These are phyloP conservation scores for Phania funesta DNA, from an alignment of 2,888 invertebrate genomes.

Conservation along the genomic window DNA sequence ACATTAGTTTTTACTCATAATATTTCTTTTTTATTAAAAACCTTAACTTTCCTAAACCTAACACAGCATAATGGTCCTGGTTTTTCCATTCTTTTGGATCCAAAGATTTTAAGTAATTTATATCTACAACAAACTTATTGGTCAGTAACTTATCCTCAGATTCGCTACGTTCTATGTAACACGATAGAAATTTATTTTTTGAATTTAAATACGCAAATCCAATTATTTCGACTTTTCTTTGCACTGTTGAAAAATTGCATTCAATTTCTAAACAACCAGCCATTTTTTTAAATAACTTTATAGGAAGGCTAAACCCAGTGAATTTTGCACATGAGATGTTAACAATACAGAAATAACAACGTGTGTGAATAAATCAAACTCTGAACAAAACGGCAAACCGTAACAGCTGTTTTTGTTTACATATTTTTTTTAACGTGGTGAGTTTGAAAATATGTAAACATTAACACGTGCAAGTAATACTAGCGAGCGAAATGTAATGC, in stretches of 20 bases:
- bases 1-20: background rate
- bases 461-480: too few species aligned
- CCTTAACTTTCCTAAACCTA: conserved; percentile 89
- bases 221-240: conserved; percentile 72
- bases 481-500: too few species aligned
- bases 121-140: conserved; percentile 86
- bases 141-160: conserved; percentile 74
- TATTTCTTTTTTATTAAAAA: conserved; percentile 50
- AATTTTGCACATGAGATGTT: too few species aligned
- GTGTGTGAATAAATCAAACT: too few species aligned
- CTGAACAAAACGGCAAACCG: too few species aligned
- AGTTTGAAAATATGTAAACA: too few species aligned
- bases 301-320: too few species aligned
- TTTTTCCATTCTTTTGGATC: conserved; percentile 99
- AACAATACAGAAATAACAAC: too few species aligned
- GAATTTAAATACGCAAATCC: conserved; percentile 74
- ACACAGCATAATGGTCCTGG: conserved; percentile 98
- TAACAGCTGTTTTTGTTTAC: too few species aligned
- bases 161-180: conserved; percentile 69
- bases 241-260: conserved; percentile 57
- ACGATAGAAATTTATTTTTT: conserved; percentile 54
- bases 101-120: conserved; percentile 90
- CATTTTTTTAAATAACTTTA: conserved; percentile 44
- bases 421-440: too few species aligned
- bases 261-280: conserved; percentile 61